Evolutionary conservation across 1,140 invertebrate genomes (phyloP), one percentile per base, ranked within the genome.

Genomic region (Oedothorax gibbosus): DNA sequence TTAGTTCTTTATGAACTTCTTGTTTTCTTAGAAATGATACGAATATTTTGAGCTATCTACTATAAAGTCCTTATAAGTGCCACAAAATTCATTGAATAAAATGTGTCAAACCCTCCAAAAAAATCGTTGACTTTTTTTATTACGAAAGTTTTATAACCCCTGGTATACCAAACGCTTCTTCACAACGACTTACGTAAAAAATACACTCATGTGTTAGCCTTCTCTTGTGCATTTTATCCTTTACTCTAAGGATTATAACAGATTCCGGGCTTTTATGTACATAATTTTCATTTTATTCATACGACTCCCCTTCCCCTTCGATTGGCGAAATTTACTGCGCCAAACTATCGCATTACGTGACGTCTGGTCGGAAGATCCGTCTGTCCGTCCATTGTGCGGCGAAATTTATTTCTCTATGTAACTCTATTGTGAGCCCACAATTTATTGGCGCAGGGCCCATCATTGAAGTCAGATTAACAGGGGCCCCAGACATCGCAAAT

Each of bases 241-340:
- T 79, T 79, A 68, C 77, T 51, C 53, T 68, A 50, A 20, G 64
- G 77, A 79, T 79, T 79, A 79, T 50, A 10, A 62, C 18, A 51
- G 64, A 79, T 79, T 79, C 68, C 65, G 64, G 11, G 53, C 77
- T 68, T 79, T 79, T 68, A 79, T 68, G 64, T 68, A 79, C 64
- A 79, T 79, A 79, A 79, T 79, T 79, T 79, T 56, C 64, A 79
- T 79, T 79, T 79, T 79, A 79, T 79, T 79, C 77, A 79, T 79
- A 50, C 50, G 49, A 18, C 49, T 20, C 20, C 77, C 65, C 69
- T 10, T 14, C 20, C 64, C 64, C 51, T 68, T 50, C 8, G 18
- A 50, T 35, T 64, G 21, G 75, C 20, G 51, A 79, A 79, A 79
- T 79, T 79, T 79, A 79, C 51, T 54, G 77, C 77, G 10, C 77